Evolutionary conservation across 2,888 invertebrate species (phyloP).

Genomic region (Ochropacha duplaris): DNA sequence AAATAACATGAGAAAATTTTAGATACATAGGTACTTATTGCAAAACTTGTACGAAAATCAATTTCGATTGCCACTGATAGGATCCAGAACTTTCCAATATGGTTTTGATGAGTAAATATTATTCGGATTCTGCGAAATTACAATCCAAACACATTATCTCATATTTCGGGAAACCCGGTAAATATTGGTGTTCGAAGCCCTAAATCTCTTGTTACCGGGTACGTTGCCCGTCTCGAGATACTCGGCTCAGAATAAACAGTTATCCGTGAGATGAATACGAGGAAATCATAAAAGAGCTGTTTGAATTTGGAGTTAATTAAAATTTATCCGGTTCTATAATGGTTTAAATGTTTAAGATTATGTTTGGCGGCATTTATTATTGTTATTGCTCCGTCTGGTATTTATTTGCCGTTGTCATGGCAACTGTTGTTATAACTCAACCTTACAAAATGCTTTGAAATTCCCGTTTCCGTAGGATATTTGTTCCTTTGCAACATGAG

Average conservation of each 20-base stretch:
- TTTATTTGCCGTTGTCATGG: too few species aligned
- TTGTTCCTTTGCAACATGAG: too few species aligned
- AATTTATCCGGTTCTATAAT: slow-evolving; percentile 17
- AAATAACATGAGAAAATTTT: not conserved
- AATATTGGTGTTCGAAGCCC: slow-evolving; percentile 59
- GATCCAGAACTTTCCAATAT: not conserved
- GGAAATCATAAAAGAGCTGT: slow-evolving; percentile 40
- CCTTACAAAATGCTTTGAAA: too few species aligned
- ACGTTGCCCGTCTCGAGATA: slow-evolving; percentile 30
- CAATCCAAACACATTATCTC: slow-evolving; percentile 64
- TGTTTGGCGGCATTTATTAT: not conserved
- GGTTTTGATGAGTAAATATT: slow-evolving; percentile 16
- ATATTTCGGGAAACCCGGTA: slow-evolving; percentile 52
- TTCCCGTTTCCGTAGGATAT: too few species aligned
- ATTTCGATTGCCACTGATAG: not conserved
- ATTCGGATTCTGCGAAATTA: slow-evolving; percentile 42
- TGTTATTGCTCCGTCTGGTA: too few species aligned
- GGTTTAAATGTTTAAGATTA: slow-evolving; percentile 10
- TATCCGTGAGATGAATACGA: slow-evolving; percentile 48
- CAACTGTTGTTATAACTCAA: too few species aligned
- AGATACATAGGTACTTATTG: not conserved
- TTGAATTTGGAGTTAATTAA: slow-evolving; percentile 37
- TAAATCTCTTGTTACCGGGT: slow-evolving; percentile 55
- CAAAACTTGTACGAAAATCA: not conserved
- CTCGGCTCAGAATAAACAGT: slow-evolving; percentile 44